Evolutionary conservation across 2,888 invertebrate species (phyloP).

Genomic region (Cremastobaeus sp.): DNA sequence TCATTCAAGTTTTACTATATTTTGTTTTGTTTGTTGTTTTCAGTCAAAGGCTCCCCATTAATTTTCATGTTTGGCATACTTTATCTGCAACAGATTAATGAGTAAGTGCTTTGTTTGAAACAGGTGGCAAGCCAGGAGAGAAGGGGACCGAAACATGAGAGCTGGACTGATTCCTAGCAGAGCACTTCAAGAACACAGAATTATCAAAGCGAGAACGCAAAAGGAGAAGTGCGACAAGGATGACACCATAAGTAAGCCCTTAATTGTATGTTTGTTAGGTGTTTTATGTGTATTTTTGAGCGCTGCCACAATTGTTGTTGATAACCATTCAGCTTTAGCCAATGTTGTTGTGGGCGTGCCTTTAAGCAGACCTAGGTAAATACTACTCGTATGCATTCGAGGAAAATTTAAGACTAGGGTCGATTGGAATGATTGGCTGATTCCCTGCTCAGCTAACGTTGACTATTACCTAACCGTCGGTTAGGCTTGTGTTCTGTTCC

Average conservation of each 20-base stretch:
- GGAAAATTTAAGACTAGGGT: constrained; percentile 29
- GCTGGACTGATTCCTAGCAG: constrained; percentile 97
- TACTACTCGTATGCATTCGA: neutral
- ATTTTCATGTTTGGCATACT: too few species aligned
- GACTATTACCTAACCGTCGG: constrained; percentile 73
- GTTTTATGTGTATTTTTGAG: constrained; percentile 4
- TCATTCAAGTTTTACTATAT: too few species aligned
- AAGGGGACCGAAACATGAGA: constrained; percentile 92
- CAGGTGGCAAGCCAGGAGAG: constrained; percentile 95
- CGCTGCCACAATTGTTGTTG: neutral
- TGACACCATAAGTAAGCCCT: constrained; percentile 80
- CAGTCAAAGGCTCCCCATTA: too few species aligned
- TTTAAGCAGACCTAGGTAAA: constrained; percentile 27
- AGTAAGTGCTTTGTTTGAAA: neutral
- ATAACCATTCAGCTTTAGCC: neutral
- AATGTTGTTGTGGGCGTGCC: constrained; percentile 35
- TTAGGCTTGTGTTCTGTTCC: constrained; percentile 83
- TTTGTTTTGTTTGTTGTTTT: too few species aligned
- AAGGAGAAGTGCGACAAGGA: constrained; percentile 82
- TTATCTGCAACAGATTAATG: too few species aligned
- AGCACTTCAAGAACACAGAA: constrained; percentile 92
- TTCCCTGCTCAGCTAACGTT: constrained; percentile 59
- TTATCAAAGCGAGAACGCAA: constrained; percentile 86
- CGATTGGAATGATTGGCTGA: constrained; percentile 36
- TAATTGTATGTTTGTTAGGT: constrained; percentile 13